Evolutionary conservation across 2,113 vertebrate genomes (phyloP).

Genomic region (Notothenia rossii): DNA sequence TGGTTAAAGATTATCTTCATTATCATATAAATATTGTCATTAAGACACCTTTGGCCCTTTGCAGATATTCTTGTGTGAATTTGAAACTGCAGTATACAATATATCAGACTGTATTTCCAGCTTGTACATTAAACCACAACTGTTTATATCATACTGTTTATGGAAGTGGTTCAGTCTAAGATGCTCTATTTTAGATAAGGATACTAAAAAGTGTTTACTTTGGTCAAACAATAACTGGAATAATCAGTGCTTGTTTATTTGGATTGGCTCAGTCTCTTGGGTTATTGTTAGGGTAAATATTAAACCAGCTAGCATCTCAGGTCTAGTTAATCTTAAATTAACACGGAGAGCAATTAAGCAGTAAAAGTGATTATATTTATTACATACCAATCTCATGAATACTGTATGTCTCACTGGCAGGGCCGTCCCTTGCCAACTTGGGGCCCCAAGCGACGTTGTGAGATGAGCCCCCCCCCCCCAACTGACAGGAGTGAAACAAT

Average conservation of each 20-base stretch:
- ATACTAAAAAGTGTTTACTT: background rate
- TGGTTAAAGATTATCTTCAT: background rate
- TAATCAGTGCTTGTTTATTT: background rate
- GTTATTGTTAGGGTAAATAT: background rate
- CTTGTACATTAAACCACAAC: background rate
- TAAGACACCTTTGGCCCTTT: too few species aligned
- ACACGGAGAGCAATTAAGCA: background rate
- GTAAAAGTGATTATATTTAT: constrained; percentile 10
- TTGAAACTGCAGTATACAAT: background rate
- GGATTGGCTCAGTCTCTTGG: background rate
- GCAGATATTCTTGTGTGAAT: background rate
- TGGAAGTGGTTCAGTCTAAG: background rate
- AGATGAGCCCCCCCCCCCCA: too few species aligned
- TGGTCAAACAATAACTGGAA: constrained; percentile 1
- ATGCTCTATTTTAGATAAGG: background rate
- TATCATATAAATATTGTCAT: too few species aligned
- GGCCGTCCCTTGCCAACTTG: too few species aligned
- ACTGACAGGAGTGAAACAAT: too few species aligned
- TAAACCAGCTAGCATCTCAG: constrained; percentile 6
- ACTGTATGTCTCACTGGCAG: background rate
- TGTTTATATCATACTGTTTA: background rate
- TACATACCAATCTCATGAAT: background rate
- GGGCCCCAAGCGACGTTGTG: too few species aligned
- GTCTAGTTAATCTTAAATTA: constrained; percentile 18
- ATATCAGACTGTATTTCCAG: background rate